These are phyloP conservation scores for Gouania willdenowi DNA, from an alignment of 2,797 vertebrate species.

Conservation along the genomic window DNA sequence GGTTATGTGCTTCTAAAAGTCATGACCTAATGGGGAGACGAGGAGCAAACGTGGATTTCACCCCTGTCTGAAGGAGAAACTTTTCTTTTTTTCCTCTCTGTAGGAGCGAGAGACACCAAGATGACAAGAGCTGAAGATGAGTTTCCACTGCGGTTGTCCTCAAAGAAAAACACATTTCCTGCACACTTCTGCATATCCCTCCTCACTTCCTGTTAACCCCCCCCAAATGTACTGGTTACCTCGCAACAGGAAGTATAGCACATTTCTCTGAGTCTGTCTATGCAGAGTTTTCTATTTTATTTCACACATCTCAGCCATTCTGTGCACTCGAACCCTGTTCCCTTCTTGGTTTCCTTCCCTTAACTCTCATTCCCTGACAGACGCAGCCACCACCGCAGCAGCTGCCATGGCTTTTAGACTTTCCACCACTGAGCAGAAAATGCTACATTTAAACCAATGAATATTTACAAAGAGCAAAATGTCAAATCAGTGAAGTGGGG, in stretches of 20 bases:
- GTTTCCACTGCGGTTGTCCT: conserved; percentile 57
- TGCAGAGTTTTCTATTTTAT: neutral
- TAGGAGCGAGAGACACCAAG: neutral
- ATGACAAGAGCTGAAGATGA: conserved; percentile 11
- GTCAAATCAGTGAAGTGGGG: neutral
- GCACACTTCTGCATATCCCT: conserved; percentile 65
- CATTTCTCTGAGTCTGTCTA: conserved; percentile 19
- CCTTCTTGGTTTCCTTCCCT: neutral
- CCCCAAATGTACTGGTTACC: conserved; percentile 48
- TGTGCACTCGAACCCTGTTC: no score
- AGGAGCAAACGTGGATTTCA: neutral
- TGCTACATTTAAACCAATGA: no score
- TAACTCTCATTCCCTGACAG: conserved; percentile 1
- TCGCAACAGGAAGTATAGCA: conserved; percentile 71
- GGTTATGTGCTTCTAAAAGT: conserved; percentile 26
- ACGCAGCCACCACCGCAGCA: conserved; percentile 19
- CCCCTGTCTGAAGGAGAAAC: no score
- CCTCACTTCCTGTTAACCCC: conserved; percentile 71
- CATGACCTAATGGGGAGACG: conserved; percentile 14
- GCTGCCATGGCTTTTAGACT: conserved; percentile 33
- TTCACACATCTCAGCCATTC: neutral
- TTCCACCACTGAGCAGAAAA: conserved; percentile 52
- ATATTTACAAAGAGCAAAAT: no score
- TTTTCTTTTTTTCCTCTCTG: neutral
- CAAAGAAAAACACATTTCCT: conserved; percentile 64